phyloP scores from a whole-genome alignment of 2,113 vertebrate genomes.

The Myotis davidii region DNA sequence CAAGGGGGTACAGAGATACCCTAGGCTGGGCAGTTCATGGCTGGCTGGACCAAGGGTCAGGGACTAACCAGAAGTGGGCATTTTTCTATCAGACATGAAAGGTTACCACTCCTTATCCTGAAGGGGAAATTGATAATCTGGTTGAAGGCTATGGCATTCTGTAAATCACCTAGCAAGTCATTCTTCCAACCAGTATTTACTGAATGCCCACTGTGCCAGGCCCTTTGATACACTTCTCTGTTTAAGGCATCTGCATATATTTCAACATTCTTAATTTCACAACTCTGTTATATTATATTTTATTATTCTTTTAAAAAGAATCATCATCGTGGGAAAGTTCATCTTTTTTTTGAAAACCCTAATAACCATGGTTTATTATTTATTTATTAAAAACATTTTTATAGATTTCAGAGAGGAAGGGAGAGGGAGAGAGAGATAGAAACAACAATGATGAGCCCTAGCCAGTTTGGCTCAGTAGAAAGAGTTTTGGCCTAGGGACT shows the following conservation, averaged over 20 bases:
- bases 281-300: not conserved
- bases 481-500: too few species aligned
- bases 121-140: not conserved
- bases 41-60: not conserved
- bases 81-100: not conserved
- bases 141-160: not conserved
- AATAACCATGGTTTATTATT: too few species aligned
- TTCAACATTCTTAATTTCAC: conserved; percentile 7
- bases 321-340: too few species aligned
- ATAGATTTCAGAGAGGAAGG: too few species aligned
- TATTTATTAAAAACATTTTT: too few species aligned
- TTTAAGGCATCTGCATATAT: not conserved
- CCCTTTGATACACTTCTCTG: not conserved
- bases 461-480: too few species aligned
- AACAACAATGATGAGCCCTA: too few species aligned
- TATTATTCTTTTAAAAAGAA: too few species aligned
- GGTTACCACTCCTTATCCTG: not conserved
- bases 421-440: too few species aligned
- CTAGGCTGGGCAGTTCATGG: not conserved
- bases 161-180: not conserved
- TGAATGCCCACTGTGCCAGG: not conserved
- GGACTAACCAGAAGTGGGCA: not conserved
- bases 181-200: not conserved
- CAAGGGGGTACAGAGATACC: not conserved
- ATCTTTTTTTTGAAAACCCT: too few species aligned